A percentile compares a stretch with the other conserved stretches of the same genome.
phyloP scores from a whole-genome alignment of 2,113 vertebrate species.

The Rhynchomys soricoides region DNA sequence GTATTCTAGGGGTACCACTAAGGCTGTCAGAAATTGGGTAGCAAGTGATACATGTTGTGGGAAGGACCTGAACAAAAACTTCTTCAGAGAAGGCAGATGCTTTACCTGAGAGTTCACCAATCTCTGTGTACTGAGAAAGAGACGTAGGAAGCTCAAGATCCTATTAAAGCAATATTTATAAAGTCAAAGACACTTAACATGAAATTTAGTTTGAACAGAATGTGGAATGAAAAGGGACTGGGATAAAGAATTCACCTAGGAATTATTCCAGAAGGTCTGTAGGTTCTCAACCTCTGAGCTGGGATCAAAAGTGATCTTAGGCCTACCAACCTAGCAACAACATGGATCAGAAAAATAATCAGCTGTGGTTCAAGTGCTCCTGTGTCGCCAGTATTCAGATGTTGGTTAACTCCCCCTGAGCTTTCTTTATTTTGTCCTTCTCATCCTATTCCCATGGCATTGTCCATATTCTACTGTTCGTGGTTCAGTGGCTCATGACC shows the following conservation, averaged over 20 bases:
- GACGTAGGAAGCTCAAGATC: not conserved
- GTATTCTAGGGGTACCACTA: not conserved
- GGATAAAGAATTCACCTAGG: not conserved
- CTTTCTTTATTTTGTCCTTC: not conserved
- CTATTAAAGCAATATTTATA: not conserved
- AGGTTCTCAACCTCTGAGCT: not conserved
- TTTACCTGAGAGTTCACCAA: not conserved
- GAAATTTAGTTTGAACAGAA: not conserved
- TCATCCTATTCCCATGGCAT: not conserved
- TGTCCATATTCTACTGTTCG: not conserved
- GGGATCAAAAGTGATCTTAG: not conserved
- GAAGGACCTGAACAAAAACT: not conserved
- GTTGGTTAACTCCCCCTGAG: not conserved
- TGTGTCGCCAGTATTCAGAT: not conserved
- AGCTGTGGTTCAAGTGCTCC: not conserved
- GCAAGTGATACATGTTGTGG: not conserved
- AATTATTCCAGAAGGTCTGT: not conserved
- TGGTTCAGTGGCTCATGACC: not conserved
- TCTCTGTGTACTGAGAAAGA: not conserved
- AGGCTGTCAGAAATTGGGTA: not conserved
- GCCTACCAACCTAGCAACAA: not conserved
- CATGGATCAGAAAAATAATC: not conserved
- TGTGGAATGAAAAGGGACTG: not conserved
- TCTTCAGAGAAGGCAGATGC: not conserved
- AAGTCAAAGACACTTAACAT: not conserved